A percentile compares a stretch with the other conserved stretches of the same genome.
phyloP scores from a whole-genome alignment of 2,888 invertebrate genomes.

The Busseola fusca region DNA sequence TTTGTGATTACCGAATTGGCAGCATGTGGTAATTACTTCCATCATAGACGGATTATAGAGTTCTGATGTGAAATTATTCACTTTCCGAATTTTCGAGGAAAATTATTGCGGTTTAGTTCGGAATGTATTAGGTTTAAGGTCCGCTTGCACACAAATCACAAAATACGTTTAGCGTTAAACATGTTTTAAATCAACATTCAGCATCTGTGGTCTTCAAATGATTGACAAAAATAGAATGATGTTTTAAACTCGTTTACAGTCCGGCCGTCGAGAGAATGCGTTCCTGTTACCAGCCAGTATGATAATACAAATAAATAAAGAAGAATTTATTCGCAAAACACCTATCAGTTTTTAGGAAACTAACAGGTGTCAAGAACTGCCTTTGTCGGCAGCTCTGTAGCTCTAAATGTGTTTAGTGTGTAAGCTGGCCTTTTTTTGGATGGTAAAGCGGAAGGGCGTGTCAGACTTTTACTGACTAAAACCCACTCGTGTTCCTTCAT shows the following conservation, averaged over 20 bases:
- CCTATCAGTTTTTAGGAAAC: background rate
- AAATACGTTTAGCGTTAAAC: background rate
- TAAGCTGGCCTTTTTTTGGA: too few species aligned
- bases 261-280: background rate
- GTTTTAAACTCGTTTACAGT: background rate
- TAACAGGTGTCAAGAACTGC: background rate
- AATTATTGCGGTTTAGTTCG: background rate
- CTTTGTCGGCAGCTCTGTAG: background rate
- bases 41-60: conserved; percentile 39
- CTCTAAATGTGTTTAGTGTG: background rate
- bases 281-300: background rate
- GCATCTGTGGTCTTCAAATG: background rate
- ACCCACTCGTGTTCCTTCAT: too few species aligned
- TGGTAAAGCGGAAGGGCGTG: too few species aligned
- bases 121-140: background rate
- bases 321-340: background rate
- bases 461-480: too few species aligned
- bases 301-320: background rate
- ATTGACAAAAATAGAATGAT: background rate
- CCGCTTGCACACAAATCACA: background rate
- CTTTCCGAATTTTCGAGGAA: background rate
- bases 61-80: conserved; percentile 11
- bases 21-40: conserved; percentile 62
- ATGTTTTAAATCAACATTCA: background rate
- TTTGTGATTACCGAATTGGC: conserved; percentile 66